phyloP scores from a whole-genome alignment of 2,888 invertebrate species.

The Strigamia crassipes region DNA sequence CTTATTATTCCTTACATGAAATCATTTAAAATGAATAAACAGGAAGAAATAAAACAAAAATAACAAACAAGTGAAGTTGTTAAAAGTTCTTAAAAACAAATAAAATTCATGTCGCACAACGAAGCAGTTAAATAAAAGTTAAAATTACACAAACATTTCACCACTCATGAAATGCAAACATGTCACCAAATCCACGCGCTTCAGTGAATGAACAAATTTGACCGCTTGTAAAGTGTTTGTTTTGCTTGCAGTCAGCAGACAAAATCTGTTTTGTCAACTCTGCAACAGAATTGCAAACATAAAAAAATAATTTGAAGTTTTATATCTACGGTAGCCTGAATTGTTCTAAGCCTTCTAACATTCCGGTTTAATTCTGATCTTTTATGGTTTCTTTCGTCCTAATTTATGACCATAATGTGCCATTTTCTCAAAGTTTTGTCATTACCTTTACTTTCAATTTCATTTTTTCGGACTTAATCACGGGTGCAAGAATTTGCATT shows the following conservation, averaged over 20 bases:
- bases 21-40: too few species aligned
- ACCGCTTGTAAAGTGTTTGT: background rate
- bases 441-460: too few species aligned
- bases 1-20: too few species aligned
- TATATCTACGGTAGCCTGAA: too few species aligned
- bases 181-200: background rate
- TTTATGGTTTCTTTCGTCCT: too few species aligned
- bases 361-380: too few species aligned
- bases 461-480: too few species aligned
- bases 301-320: background rate
- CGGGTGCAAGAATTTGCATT: too few species aligned
- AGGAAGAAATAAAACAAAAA: background rate
- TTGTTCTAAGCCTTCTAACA: too few species aligned
- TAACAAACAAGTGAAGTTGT: background rate
- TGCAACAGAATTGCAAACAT: background rate
- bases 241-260: background rate
- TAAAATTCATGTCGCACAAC: too few species aligned
- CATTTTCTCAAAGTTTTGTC: too few species aligned
- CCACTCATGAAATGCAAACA: background rate
- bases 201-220: background rate
- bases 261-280: constrained; percentile 1
- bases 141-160: background rate
- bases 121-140: background rate
- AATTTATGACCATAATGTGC: too few species aligned
- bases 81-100: background rate